Evolutionary conservation across 2,797 vertebrate species (phyloP), one percentile per base, ranked within the genome.

Genomic region (Salmo trutta): DNA sequence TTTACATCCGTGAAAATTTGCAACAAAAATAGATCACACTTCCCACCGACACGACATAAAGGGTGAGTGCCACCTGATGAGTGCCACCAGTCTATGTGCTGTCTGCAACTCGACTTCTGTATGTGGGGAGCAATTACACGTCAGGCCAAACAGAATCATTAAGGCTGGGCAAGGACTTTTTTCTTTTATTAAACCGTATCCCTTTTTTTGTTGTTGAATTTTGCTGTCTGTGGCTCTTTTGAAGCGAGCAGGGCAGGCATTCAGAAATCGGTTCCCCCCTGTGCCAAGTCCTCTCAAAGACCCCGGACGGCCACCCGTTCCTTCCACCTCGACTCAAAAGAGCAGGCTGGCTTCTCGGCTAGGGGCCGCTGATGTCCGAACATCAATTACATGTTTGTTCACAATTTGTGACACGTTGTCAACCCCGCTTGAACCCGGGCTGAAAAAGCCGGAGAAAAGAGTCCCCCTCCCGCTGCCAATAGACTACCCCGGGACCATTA

Each of bases 311-410:
- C 59, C 59, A 64, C 59, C 59, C 69, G 47, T 24, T 64, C 59
- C 56, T 24, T 64, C 59, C 21, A 27, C 59, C 59, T 24, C 59
- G 4, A 64, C 59, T 64, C n/a, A 64, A 64, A 24, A 64, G 59
- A 64, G 59, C n/a, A 24, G 21, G 59, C 59, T 64, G 59, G 59
- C 59, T 27, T 24, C 59, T 64, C 10, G 21, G 12, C 21, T 64
- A 64, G 59, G 59, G 59, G 3, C 21, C 59, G 59, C 24, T 64
- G 59, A 64, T 67, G 65, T 67, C 27, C 31, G 65, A 67, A 33
- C 65, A 90, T 85, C 88, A 91, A 91, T 91, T 91, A 92, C 90
- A 88, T 88, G 87, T 79, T 88, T 91, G 89, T 83, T 93, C 89
- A 78, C 83, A 89, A 93, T 89, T 83, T 78, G 83, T 86, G 83